Evolutionary conservation across 2,888 invertebrate species (phyloP).

Genomic region (Nomada fucata): DNA sequence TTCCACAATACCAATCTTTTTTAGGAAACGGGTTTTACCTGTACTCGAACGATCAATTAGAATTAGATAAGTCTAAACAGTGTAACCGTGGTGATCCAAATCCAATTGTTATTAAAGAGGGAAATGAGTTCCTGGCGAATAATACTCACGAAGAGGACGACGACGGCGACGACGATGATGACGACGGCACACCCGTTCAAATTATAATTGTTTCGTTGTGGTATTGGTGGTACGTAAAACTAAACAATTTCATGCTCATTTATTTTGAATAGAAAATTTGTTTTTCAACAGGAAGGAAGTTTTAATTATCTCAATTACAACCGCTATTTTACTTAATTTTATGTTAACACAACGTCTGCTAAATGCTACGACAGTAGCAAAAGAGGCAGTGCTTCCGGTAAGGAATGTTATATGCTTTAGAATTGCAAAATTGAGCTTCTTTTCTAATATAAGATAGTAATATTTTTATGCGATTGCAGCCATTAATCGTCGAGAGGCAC

Average conservation of each 20-base stretch:
- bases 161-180: slow-evolving; percentile 32
- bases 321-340: slow-evolving; percentile 89
- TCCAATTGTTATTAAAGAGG: slow-evolving; percentile 17
- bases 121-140: slow-evolving; percentile 19
- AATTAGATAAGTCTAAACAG: slow-evolving; percentile 84
- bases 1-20: slow-evolving; percentile 6
- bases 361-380: slow-evolving; percentile 72
- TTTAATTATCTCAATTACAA: slow-evolving; percentile 89
- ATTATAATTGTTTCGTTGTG: slow-evolving; percentile 90
- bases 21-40: slow-evolving; percentile 92
- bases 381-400: slow-evolving; percentile 77
- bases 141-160: slow-evolving; percentile 58
- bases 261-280: slow-evolving; percentile 66
- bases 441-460: slow-evolving; percentile 1
- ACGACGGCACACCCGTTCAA: slow-evolving; percentile 87
- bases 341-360: slow-evolving; percentile 86
- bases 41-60: slow-evolving; percentile 87
- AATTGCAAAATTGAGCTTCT: not conserved
- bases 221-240: slow-evolving; percentile 89
- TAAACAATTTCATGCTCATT: not conserved
- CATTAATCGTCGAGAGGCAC: slow-evolving; percentile 78
- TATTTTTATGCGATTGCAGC: slow-evolving; percentile 68
- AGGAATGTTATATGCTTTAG: slow-evolving; percentile 47
- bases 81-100: slow-evolving; percentile 75
- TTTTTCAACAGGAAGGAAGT: slow-evolving; percentile 89